These are phyloP conservation scores for Furnarius figulus DNA, from an alignment of 2,113 vertebrate genomes.

Conservation along the genomic window DNA sequence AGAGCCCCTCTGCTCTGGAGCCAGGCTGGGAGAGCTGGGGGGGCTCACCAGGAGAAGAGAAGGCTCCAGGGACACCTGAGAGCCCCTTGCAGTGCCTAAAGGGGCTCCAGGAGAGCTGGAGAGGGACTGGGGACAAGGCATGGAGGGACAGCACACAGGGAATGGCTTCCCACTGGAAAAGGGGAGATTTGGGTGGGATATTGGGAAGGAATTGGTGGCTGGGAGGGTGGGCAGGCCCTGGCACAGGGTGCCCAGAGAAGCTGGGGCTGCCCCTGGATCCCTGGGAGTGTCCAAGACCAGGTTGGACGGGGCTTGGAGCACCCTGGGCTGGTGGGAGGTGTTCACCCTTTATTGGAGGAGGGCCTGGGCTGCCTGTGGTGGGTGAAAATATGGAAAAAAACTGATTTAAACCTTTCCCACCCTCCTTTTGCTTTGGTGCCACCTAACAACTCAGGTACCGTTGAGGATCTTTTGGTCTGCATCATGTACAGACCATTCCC, in stretches of 20 bases:
- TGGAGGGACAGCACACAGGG: background rate
- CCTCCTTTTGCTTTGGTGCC: background rate
- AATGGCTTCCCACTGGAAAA: fast-evolving
- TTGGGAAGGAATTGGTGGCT: background rate
- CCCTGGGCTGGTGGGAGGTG: background rate
- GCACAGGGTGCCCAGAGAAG: background rate
- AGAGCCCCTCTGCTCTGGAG: background rate
- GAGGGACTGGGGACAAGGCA: background rate
- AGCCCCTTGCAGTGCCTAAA: background rate
- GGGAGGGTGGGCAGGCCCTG: background rate
- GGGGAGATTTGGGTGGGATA: fast-evolving
- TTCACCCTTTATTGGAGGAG: background rate
- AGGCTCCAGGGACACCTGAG: background rate
- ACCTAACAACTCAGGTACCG: background rate
- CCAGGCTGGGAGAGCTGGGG: background rate
- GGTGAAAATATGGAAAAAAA: background rate
- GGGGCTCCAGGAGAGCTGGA: background rate
- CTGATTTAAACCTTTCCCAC: background rate
- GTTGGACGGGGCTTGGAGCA: background rate
- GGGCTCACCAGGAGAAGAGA: background rate
- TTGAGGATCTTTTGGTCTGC: background rate
- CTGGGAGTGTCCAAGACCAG: background rate
- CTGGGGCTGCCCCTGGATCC: background rate
- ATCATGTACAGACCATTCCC: fast-evolving
- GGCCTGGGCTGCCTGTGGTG: fast-evolving